These are phyloP conservation scores for Agrochola lota DNA, from an alignment of 2,888 invertebrate genomes.

Conservation along the genomic window DNA sequence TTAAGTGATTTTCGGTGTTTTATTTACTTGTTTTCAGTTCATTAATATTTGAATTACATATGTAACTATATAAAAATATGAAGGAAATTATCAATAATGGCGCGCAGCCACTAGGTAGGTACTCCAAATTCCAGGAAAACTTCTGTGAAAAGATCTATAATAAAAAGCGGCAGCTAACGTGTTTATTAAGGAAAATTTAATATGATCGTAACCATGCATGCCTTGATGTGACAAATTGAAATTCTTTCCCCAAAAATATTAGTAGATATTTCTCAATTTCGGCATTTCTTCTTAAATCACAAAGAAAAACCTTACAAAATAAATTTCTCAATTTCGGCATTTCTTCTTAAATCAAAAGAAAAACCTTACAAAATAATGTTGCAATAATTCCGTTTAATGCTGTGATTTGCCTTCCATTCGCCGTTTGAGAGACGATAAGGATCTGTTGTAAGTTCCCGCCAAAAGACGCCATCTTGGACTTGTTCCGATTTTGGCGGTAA, in stretches of 20 bases:
- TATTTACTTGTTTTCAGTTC: conserved; percentile 5
- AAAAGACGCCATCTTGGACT: conserved; percentile 72
- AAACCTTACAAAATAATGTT: conserved; percentile 62
- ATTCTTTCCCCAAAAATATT: conserved; percentile 2
- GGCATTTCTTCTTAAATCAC: conserved; percentile 28
- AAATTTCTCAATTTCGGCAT: conserved; percentile 51
- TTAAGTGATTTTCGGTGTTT: conserved; percentile 36
- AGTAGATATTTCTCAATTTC: conserved; percentile 28
- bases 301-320: conserved; percentile 52
- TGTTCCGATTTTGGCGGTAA: conserved; percentile 67
- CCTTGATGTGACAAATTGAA: not conserved
- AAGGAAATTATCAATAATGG: not conserved
- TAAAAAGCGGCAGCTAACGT: not conserved
- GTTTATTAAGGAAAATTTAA: not conserved
- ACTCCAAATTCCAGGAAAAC: not conserved
- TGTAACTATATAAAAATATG: not conserved
- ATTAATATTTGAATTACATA: not conserved
- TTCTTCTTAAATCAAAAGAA: conserved; percentile 38
- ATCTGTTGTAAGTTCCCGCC: conserved; percentile 73
- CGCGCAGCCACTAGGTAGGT: too few species aligned
- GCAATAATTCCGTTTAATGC: conserved; percentile 76
- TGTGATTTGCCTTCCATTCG: conserved; percentile 74
- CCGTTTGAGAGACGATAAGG: conserved; percentile 71
- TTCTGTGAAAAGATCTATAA: not conserved
- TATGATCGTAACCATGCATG: not conserved